Base-by-base conservation (phyloP, 2,113 vertebrate species). In the Tachycineta bicolor region DNA sequence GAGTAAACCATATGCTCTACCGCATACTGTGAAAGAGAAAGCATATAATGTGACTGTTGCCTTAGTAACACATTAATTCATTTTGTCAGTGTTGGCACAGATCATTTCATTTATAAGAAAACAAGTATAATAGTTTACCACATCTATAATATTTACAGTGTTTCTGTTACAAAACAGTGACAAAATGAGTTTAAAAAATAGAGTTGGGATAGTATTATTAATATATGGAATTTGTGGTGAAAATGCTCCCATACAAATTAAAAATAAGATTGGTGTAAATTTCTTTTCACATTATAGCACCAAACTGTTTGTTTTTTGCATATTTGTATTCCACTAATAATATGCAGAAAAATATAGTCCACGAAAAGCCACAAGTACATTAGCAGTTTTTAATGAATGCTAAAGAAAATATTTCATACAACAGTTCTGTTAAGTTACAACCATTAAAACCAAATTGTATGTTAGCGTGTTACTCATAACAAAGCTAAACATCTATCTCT, bases 51-150 rank as follows among this genome's bases (percentile, higher is more conserved):
- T 98, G 98, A 98, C 98, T 99, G 99, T 99, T 99, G 98, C 99
- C 99, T 98, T 99, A 99, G 99, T 98, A 99, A 99, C 99, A 98
- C 98, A 97, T 98, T 98, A 98, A 99, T 98, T 99, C 98, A 98
- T 98, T 98, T 98, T 98, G 98, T 98, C 98, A 98, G 97, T 98
- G 98, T 98, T 98, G 98, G 98, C 98, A 98, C 97, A 98, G 97
- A 98, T 98, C 97, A 98, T 98, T 98, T 98, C 98, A 98, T 98
- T 98, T 98, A 98, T 98, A 98, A 98, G 98, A 98, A 99, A 98
- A 98, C 98, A 98, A 98, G 98, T 98, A 98, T 98, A 98, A 99
- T 98, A 98, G 98, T 98, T 99, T 99, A 98, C 98, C 98, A 99
- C 98, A 98, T 99, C 98, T 98, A 98, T 98, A 98, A 98, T 98